Evolutionary conservation across 2,888 invertebrate genomes (phyloP), one percentile per base, ranked within the genome.

Genomic region (Calameuta idolon): DNA sequence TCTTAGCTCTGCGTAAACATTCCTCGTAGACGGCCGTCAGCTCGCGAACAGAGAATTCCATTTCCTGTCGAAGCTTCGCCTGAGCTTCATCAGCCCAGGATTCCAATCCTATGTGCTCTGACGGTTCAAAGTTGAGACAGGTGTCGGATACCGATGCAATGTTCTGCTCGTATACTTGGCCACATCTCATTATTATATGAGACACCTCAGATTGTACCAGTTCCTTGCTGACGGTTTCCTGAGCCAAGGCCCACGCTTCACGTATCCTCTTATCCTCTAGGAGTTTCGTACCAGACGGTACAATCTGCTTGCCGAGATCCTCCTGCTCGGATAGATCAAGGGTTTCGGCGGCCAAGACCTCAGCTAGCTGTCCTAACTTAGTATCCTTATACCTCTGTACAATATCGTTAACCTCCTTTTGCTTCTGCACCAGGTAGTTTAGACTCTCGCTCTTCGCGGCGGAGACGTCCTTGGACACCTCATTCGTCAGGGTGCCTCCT

Each of bases 181-280:
- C 95, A 78, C 95, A 96, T 69, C 95, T 93, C 86, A 93, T 93
- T 88, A 96, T 93, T 11, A 96, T 95, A 79, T 96, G 95, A 31
- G 95, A 94, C 80, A 96, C 95, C 92, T 96, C 96, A 0, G 95
- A 95, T 87, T 96, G 95, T 37, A 96, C 95, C 37, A 96, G 92
- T 89, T 96, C 96, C 2, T 94, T 94, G 85, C 95, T 95, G 0
- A 96, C 94, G 1, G 95, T 94, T 87, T 96, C 95, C 77, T 95
- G 94, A 1, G 97, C 96, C 79, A 95, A 93, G 69, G 94, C 94
- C 94, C 95, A 96, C 9, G 96, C 96, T 86, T 95, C 95, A 40
- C 96, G 94, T 33, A 96, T 94, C 68, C 95, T 93, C 77, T 94
- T 94, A 83, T 95, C 95, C 82, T 95, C 95, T 35, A 93, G 77